These are phyloP conservation scores for Lampris incognitus DNA, from an alignment of 2,113 vertebrate genomes.

Conservation along the genomic window DNA sequence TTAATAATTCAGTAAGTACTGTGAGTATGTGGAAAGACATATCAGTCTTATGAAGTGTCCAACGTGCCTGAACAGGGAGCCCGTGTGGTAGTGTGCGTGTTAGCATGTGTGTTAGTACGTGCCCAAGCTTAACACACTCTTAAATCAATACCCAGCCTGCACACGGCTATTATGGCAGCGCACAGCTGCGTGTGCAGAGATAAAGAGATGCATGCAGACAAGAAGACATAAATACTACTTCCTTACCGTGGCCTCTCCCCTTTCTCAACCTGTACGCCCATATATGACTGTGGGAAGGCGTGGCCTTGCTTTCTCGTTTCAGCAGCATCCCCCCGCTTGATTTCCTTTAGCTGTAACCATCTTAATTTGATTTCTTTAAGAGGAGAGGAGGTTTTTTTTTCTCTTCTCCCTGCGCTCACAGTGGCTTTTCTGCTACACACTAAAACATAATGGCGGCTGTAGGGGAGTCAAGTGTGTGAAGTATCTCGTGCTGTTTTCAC, in stretches of 20 bases:
- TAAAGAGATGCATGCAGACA: neutral
- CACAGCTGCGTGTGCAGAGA: constrained; percentile 5
- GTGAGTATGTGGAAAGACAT: too few relatives aligned
- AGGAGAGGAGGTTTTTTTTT: neutral
- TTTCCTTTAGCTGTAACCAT: constrained; percentile 1
- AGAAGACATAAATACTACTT: neutral
- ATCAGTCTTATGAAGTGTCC: too few relatives aligned
- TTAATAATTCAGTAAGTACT: too few relatives aligned
- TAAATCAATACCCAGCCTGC: neutral
- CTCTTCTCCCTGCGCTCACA: neutral
- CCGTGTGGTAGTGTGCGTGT: neutral
- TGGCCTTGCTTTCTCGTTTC: constrained; percentile 21
- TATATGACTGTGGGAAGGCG: constrained; percentile 51
- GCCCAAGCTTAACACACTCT: neutral
- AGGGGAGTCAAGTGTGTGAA: constrained; percentile 79
- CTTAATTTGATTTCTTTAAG: neutral
- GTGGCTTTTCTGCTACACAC: neutral
- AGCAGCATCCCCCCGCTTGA: neutral
- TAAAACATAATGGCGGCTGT: constrained; percentile 60
- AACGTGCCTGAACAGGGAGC: neutral
- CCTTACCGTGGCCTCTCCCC: constrained; percentile 39
- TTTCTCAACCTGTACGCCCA: constrained; percentile 32
- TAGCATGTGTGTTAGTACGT: too few relatives aligned
- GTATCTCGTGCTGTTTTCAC: constrained; percentile 79
- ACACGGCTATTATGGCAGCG: neutral